Evolutionary conservation across 2,888 invertebrate genomes (phyloP), one percentile per base, ranked within the genome.

Genomic region (Bibio marci): DNA sequence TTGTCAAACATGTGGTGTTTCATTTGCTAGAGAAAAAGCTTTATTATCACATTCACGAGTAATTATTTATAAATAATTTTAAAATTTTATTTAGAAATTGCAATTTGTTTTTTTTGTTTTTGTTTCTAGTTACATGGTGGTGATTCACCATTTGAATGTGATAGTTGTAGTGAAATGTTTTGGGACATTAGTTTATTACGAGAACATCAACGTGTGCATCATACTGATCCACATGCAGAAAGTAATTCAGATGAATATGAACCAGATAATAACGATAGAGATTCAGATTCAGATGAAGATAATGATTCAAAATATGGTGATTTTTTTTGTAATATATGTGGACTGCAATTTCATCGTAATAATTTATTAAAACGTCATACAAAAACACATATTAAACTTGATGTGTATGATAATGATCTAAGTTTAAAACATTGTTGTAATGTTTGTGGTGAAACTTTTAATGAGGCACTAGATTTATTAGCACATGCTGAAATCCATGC

Each of bases 401-500:
- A 31, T 10, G 30, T 14, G 13, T 22, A 36, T 14, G 34, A 35
- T 37, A 35, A 28, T 41, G 19, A 38, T 6, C 3, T 42, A 43
- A 19, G 42, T 41, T 31, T 36, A 41, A 69, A 68, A 42, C 80
- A 83, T 55, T 69, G 76, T 45, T 86, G 85, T 56, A 79, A 75
- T 53, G 80, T 78, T 28, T 85, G 85, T 56, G 83, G 82, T 35
- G 80, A 81, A 59, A 71, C 71, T 44, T 85, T 81, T 56, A 68
- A 72, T 31, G 80, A 80, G 63, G 80, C 80, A 38, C 59, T 80
- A 49, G 80, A 80, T 55, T 65, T 83, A 47, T 64, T 81, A 33
- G 80, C 82, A 15, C 83, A 83, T 59, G 80, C 81, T 1, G 82
- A 83, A 63, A 66, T 76, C 5, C 83, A 85, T 57, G 76, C 80